These are phyloP conservation scores for Gorsachius magnificus DNA, from an alignment of 2,797 vertebrate species.

Conservation along the genomic window DNA sequence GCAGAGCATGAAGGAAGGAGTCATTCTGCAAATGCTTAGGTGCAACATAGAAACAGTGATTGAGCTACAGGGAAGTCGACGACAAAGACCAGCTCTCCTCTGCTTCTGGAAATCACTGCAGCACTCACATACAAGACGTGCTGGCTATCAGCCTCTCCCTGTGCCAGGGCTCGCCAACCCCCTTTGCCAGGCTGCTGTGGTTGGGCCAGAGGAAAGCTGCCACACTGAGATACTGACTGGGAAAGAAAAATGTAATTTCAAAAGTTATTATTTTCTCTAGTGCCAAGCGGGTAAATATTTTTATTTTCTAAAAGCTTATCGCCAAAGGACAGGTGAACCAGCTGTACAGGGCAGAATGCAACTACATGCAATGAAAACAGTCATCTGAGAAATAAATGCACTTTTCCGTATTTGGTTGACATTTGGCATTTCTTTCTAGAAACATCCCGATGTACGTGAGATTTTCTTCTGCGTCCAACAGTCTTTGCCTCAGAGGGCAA, in stretches of 20 bases:
- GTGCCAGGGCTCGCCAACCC: not conserved
- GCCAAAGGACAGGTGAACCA: not conserved
- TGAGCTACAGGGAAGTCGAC: not conserved
- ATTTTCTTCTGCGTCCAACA: not conserved
- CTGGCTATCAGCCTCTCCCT: not conserved
- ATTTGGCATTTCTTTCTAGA: not conserved
- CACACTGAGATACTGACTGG: not conserved
- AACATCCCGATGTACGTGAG: not conserved
- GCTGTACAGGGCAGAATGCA: not conserved
- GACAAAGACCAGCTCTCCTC: not conserved
- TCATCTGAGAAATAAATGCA: not conserved
- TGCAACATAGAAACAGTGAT: not conserved
- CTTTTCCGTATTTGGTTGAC: not conserved
- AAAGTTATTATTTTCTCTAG: not conserved
- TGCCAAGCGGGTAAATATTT: not conserved
- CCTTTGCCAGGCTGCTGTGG: not conserved
- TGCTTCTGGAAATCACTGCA: not conserved
- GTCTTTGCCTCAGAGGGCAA: not conserved
- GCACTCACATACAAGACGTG: not conserved
- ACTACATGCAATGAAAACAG: not conserved
- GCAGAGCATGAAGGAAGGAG: not conserved
- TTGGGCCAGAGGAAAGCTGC: not conserved
- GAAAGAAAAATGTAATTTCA: not conserved
- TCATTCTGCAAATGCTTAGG: not conserved
- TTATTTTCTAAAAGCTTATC: not conserved